phyloP scores from a whole-genome alignment of 2,113 vertebrate genomes.

The Cricetomys ansorgei region DNA sequence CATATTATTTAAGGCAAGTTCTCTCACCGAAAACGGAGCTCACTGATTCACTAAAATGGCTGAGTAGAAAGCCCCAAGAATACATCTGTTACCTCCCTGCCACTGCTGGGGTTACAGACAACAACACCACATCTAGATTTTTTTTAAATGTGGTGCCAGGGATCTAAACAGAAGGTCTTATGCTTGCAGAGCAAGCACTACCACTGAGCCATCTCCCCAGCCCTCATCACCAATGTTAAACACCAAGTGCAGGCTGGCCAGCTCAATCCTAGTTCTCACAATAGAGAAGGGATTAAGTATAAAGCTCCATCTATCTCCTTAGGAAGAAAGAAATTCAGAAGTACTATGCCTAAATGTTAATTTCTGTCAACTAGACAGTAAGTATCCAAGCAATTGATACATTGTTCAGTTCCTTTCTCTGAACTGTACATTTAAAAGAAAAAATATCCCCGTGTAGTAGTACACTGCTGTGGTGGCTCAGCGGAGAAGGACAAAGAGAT shows the following conservation, averaged over 20 bases:
- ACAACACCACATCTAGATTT: not conserved
- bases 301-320: not conserved
- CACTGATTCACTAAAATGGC: not conserved
- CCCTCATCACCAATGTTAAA: not conserved
- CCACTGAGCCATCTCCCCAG: not conserved
- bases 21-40: not conserved
- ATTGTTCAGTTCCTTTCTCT: not conserved
- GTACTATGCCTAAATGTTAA: not conserved
- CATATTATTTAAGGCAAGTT: not conserved
- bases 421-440: not conserved
- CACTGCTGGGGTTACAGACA: not conserved
- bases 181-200: not conserved
- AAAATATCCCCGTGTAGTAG: no score
- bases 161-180: not conserved
- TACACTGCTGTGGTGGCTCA: no score
- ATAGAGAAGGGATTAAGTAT: not conserved
- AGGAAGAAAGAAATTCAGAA: conserved; percentile 18
- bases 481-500: no score
- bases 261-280: not conserved
- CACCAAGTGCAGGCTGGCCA: not conserved
- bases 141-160: not conserved
- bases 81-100: not conserved
- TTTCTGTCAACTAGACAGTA: not conserved
- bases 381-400: not conserved
- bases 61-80: not conserved